Conservation (phyloP, 2,888 invertebrate genomes). For the Dioctria rufipes region DNA sequence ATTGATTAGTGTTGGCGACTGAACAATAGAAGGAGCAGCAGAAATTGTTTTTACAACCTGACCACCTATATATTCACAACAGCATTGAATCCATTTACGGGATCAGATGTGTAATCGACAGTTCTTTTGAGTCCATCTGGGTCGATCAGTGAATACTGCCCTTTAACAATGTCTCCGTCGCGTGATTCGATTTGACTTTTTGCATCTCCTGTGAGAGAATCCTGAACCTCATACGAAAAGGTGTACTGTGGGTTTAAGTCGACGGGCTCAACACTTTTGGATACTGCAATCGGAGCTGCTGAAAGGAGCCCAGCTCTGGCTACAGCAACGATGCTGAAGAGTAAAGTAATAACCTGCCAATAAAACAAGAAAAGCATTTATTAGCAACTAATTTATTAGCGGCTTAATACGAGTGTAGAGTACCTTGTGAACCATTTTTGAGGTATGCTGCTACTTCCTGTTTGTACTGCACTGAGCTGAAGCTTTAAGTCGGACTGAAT, state of each 20-base stretch:
- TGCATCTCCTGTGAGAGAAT: conserved; percentile 69
- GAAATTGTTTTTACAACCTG: conserved; percentile 59
- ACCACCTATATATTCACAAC: conserved; percentile 59
- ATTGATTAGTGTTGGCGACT: too few relatives aligned
- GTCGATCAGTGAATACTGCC: conserved; percentile 69
- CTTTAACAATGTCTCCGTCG: conserved; percentile 74
- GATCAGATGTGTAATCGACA: conserved; percentile 73
- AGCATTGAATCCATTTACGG: conserved; percentile 61
- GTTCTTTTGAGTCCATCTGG: conserved; percentile 75
- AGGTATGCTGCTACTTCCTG: too few relatives aligned
- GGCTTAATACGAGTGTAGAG: too few relatives aligned
- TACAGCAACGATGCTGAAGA: conserved; percentile 7
- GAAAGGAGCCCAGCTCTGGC: not conserved
- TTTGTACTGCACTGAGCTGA: not conserved
- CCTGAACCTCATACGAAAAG: conserved; percentile 70
- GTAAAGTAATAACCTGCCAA: conserved; percentile 9
- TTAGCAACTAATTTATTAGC: too few relatives aligned
- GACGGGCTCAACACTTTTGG: conserved; percentile 60
- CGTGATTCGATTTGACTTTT: conserved; percentile 75
- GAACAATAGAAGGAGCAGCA: conserved; percentile 57
- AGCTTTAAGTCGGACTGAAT: not conserved
- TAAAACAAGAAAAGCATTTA: not conserved
- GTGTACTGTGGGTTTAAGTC: conserved; percentile 67
- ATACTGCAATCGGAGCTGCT: conserved; percentile 59
- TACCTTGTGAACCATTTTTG: not conserved